Percentiles rank a stretch among this genome's conserved stretches.
These are phyloP conservation scores for Eutrigla gurnardus DNA, from an alignment of 2,797 vertebrate species.

Conservation along the genomic window DNA sequence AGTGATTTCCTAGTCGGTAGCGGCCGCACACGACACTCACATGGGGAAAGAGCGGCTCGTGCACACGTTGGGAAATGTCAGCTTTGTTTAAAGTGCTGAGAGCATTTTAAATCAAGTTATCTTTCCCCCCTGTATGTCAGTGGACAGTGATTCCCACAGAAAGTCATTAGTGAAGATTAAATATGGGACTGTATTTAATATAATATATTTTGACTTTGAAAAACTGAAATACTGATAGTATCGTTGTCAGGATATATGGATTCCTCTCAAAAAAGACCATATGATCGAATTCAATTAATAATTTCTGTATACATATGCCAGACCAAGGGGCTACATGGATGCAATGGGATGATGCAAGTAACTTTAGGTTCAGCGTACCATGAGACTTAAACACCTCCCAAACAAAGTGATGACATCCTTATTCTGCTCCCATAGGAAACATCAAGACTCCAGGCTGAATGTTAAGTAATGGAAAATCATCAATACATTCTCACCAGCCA, in stretches of 20 bases:
- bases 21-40: constrained; percentile 7
- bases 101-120: constrained; percentile 37
- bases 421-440: constrained; percentile 22
- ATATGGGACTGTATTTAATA: neutral
- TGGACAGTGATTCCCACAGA: constrained; percentile 25
- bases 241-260: neutral
- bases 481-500: neutral
- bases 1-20: constrained; percentile 24
- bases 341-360: constrained; percentile 10
- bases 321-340: constrained; percentile 15
- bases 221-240: neutral
- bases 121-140: constrained; percentile 10
- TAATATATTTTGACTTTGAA: neutral
- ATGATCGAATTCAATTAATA: constrained; percentile 15
- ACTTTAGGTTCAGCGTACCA: neutral
- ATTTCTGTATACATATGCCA: constrained; percentile 21
- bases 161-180: constrained; percentile 36
- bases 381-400: neutral
- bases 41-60: constrained; percentile 18
- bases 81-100: constrained; percentile 39
- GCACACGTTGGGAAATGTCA: constrained; percentile 38
- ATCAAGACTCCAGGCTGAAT: constrained; percentile 10
- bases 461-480: constrained; percentile 15
- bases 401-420: constrained; percentile 21
- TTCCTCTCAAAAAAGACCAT: neutral